These are phyloP conservation scores for Choloepus hoffmanni DNA, from an alignment of 2,113 vertebrate species.

Conservation along the genomic window DNA sequence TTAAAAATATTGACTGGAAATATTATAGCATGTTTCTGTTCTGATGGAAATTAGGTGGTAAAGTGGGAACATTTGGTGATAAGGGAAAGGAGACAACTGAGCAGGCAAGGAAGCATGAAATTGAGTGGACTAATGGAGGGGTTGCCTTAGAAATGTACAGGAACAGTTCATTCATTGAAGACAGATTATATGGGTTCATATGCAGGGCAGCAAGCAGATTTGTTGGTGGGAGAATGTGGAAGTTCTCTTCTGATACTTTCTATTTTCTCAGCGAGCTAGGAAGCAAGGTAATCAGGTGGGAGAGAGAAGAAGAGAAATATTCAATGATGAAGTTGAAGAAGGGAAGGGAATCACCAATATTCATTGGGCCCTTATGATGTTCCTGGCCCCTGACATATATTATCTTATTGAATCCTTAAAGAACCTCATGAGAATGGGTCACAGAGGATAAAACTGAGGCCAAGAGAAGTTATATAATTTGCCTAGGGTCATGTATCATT, in stretches of 20 bases:
- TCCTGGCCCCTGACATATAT: background rate
- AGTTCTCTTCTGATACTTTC: background rate
- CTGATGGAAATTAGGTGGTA: background rate
- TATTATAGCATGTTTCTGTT: background rate
- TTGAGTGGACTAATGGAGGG: background rate
- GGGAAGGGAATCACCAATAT: background rate
- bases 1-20: background rate
- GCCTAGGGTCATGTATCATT: background rate
- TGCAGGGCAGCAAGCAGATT: background rate
- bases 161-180: conserved; percentile 20
- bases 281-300: background rate
- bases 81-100: background rate
- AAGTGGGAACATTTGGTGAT: background rate
- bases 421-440: background rate
- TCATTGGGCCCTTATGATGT: background rate
- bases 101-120: background rate
- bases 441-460: background rate
- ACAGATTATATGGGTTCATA: background rate
- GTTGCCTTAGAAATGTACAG: background rate
- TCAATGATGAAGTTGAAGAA: background rate
- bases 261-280: background rate
- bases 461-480: background rate
- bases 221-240: background rate
- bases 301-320: background rate
- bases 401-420: background rate